Evolutionary conservation across 2,888 invertebrate species (phyloP).

Genomic region (Charanyca ferruginea): DNA sequence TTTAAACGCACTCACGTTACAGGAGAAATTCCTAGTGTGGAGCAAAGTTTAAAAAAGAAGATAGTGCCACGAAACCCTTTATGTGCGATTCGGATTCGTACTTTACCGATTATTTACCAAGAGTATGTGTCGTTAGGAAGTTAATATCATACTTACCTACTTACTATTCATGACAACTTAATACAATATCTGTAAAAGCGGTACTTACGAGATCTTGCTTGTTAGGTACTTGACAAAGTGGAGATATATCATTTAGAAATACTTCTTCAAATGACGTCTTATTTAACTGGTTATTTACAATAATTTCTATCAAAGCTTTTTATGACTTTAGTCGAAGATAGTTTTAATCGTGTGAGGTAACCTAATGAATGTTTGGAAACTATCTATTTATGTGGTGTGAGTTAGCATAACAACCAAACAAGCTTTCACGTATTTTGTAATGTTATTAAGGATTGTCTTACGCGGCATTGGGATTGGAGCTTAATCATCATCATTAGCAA

Average conservation of each 20-base stretch:
- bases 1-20: too few species aligned
- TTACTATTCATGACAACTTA: conserved; percentile 33
- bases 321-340: not conserved
- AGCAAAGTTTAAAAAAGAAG: too few species aligned
- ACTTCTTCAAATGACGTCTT: conserved; percentile 15
- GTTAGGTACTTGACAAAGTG: conserved; percentile 18
- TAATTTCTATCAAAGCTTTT: conserved; percentile 2
- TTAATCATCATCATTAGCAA: conserved; percentile 32
- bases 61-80: too few species aligned
- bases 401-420: conserved; percentile 18
- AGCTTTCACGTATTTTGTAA: conserved; percentile 40
- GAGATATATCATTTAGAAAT: not conserved
- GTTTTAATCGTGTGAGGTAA: conserved; percentile 2
- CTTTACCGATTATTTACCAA: too few species aligned
- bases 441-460: conserved; percentile 12
- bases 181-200: not conserved
- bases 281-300: not conserved
- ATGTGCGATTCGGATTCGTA: too few species aligned
- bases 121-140: not conserved
- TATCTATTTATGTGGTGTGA: conserved; percentile 14
- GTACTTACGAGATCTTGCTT: conserved; percentile 14
- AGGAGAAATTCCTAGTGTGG: too few species aligned
- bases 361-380: conserved; percentile 24
- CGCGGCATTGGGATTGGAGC: conserved; percentile 8
- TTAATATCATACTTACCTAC: conserved; percentile 37